A percentile compares a stretch with the other conserved stretches of the same genome.
Evolutionary conservation across 2,888 invertebrate species (phyloP).

Genomic region (Atethmia centrago): DNA sequence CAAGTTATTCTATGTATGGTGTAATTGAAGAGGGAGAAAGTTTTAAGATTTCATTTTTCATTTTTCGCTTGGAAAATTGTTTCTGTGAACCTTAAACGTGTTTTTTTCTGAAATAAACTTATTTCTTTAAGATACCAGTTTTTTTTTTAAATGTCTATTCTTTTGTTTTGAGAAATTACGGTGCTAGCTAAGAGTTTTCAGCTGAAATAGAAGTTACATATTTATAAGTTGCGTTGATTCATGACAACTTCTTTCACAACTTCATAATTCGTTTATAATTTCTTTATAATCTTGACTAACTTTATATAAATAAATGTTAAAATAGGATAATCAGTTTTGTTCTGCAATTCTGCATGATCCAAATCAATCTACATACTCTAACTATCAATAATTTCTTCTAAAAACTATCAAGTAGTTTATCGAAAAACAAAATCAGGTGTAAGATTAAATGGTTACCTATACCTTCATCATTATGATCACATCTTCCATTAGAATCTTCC

Average conservation of each 20-base stretch:
- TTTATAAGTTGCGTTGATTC: not conserved
- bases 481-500: not conserved
- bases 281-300: not conserved
- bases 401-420: too few species aligned
- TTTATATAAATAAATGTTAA: not conserved
- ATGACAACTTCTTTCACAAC: not conserved
- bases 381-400: too few species aligned
- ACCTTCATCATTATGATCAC: not conserved
- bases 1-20: constrained; percentile 67
- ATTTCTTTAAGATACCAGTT: too few species aligned
- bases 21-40: constrained; percentile 51
- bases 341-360: not conserved
- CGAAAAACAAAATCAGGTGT: not conserved
- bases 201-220: not conserved
- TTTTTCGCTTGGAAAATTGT: too few species aligned
- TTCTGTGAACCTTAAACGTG: too few species aligned
- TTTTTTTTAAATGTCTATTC: not conserved
- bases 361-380: not conserved
- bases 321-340: not conserved
- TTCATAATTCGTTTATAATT: too few species aligned
- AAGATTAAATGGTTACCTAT: not conserved
- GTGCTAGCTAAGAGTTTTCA: constrained; percentile 12
- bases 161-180: not conserved
- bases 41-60: too few species aligned
- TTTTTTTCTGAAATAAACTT: too few species aligned